These are phyloP conservation scores for Papilio polytes DNA, from an alignment of 1,140 invertebrate species.

Conservation along the genomic window DNA sequence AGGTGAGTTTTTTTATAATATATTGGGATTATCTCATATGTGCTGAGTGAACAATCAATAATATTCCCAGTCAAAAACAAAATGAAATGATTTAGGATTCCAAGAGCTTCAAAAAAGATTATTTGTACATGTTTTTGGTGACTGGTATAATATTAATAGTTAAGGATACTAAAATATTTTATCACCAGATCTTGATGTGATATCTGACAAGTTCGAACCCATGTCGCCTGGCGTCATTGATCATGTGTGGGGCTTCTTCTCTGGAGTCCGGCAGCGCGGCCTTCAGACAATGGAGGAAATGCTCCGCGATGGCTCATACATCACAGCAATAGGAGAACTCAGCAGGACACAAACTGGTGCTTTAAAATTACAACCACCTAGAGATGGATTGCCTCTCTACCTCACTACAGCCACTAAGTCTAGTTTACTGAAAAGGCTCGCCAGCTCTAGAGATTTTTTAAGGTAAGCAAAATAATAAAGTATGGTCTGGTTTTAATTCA, in stretches of 20 bases:
- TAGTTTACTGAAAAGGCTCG: neutral
- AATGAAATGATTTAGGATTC: neutral
- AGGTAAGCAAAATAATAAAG: neutral
- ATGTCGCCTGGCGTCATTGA: slow-evolving; percentile 88
- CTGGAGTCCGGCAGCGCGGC: slow-evolving; percentile 89
- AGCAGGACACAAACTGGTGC: slow-evolving; percentile 82
- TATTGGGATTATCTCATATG: too few species aligned
- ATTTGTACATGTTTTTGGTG: neutral
- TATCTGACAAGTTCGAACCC: slow-evolving; percentile 90
- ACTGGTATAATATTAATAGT: neutral
- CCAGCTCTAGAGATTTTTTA: slow-evolving; percentile 3
- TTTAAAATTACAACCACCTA: slow-evolving; percentile 88
- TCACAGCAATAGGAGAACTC: slow-evolving; percentile 91
- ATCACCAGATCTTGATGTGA: slow-evolving; percentile 88
- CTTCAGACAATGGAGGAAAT: slow-evolving; percentile 92
- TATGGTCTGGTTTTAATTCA: neutral
- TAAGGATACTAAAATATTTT: slow-evolving; percentile 7
- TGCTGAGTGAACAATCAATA: too few species aligned
- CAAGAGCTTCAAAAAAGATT: neutral
- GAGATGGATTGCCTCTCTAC: slow-evolving; percentile 87
- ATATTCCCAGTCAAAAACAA: too few species aligned
- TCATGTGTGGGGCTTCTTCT: slow-evolving; percentile 92
- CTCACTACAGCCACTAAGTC: slow-evolving; percentile 67
- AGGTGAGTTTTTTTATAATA: neutral
- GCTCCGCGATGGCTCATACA: slow-evolving; percentile 88